Evolutionary conservation across 2,113 vertebrate genomes (phyloP).

Genomic region (human (Homo sapiens)): DNA sequence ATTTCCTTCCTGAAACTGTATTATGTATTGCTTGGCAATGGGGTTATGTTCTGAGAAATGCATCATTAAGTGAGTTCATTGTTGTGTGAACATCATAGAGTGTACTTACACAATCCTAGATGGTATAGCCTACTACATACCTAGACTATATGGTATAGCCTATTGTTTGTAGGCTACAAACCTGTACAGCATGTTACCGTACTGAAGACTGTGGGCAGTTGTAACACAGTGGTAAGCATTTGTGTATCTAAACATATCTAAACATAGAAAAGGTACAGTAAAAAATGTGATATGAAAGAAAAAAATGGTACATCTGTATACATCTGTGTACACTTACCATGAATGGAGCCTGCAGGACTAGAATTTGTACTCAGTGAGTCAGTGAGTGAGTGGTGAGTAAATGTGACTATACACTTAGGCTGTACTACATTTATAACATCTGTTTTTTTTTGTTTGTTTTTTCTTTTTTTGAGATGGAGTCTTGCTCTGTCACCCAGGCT

Average conservation of each 20-base stretch:
- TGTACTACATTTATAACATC: background rate
- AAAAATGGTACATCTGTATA: background rate
- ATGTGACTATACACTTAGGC: background rate
- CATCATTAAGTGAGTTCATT: background rate
- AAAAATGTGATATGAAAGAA: background rate
- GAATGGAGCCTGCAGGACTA: background rate
- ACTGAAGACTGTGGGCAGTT: background rate
- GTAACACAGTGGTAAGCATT: background rate
- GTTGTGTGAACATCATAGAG: background rate
- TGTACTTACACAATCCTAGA: background rate
- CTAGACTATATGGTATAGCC: background rate
- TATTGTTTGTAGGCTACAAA: background rate
- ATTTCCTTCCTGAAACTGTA: background rate
- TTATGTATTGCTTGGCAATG: background rate
- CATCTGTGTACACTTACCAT: background rate
- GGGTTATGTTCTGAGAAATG: background rate
- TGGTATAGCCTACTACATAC: background rate
- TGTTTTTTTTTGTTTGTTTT: background rate
- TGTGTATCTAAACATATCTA: background rate
- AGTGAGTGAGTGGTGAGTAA: background rate
- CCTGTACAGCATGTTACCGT: background rate
- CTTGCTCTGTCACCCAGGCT: background rate
- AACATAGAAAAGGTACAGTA: background rate
- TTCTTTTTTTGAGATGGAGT: background rate
- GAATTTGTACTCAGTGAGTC: background rate